phyloP scores from a whole-genome alignment of 2,797 vertebrate species.

The Holocentrus rufus region DNA sequence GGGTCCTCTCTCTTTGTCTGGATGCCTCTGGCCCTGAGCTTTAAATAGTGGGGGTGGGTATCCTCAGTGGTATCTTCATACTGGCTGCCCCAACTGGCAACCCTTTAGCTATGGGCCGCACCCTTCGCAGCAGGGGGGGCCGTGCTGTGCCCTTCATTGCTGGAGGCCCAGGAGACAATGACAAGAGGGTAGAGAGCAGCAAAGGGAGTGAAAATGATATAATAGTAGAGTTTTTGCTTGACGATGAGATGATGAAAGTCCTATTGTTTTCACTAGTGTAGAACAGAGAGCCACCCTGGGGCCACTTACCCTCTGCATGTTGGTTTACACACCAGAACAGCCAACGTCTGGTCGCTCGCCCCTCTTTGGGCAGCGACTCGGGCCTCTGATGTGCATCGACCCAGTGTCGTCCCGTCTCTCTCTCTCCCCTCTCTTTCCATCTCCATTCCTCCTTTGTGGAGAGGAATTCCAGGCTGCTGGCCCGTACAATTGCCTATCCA shows the following conservation, averaged over 20 bases:
- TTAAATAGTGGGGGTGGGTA: conserved; percentile 36
- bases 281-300: conserved; percentile 11
- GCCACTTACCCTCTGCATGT: conserved; percentile 25
- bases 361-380: conserved; percentile 29
- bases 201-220: conserved; percentile 7
- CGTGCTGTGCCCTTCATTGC: not conserved
- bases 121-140: conserved; percentile 39
- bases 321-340: not conserved
- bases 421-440: conserved; percentile 60
- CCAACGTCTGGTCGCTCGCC: not conserved
- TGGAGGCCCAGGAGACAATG: not conserved
- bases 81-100: conserved; percentile 28
- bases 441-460: conserved; percentile 73
- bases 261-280: not conserved
- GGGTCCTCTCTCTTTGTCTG: conserved; percentile 71
- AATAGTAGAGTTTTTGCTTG: conserved; percentile 3
- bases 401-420: conserved; percentile 47
- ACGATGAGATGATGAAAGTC: not conserved
- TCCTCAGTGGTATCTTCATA: conserved; percentile 21
- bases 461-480: conserved; percentile 78
- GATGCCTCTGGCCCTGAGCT: conserved; percentile 34
- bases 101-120: conserved; percentile 55
- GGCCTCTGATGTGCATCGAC: conserved; percentile 53
- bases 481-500: conserved; percentile 69
- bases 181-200: not conserved